Base-by-base conservation (phyloP, 37 sponge, comb jelly and placozoan genomes). In the Mnemiopsis leidyi region DNA sequence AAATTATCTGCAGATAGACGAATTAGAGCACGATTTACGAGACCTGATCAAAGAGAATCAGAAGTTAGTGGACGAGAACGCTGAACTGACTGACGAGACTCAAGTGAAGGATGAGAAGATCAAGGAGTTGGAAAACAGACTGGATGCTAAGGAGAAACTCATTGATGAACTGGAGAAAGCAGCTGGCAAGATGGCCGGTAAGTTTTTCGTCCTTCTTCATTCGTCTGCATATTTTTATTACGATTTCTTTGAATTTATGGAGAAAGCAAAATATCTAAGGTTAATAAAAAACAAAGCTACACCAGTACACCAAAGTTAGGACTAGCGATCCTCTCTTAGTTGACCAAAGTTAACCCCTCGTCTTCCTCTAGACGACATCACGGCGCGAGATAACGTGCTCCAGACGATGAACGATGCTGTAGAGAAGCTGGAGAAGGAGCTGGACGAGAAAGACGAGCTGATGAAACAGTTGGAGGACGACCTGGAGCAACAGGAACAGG, bases 101-200 rank as follows among this genome's bases (percentile, higher is more conserved):
- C 35, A 35, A 9, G 37, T 79, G 32, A 79, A 79, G 36, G 82
- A 79, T 35, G 82, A 79, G 82, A 79, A 79, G 82, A 79, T 79
- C 35, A 79, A 79, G 82, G 82, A 79, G 82, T 21, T 79, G 82
- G 82, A 79, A 9, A 79, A 79, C 38, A 79, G 82, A 21, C 21
- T 79, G 82, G 82, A 79, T 33, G 82, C 82, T 29, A 79, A 79
- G 82, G 82, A 79, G 82, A 28, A 21, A 35, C 82, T 79, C 3
- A 79, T 79, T 9, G 36, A 3, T 1, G 82, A 79, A 23, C 36
- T 79, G 32, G 82, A 79, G 82, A 79, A 79, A 21, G 82, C 36
- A 33, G 82, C 82, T 33, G 32, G 36, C 82, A 79, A 31, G 37
- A 79, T 79, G 82, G 82, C 82, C 23, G 82, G 82, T 79, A 23